Evolutionary conservation across 2,888 invertebrate species (phyloP), one percentile per base, ranked within the genome.

Genomic region (Carabus problematicus): DNA sequence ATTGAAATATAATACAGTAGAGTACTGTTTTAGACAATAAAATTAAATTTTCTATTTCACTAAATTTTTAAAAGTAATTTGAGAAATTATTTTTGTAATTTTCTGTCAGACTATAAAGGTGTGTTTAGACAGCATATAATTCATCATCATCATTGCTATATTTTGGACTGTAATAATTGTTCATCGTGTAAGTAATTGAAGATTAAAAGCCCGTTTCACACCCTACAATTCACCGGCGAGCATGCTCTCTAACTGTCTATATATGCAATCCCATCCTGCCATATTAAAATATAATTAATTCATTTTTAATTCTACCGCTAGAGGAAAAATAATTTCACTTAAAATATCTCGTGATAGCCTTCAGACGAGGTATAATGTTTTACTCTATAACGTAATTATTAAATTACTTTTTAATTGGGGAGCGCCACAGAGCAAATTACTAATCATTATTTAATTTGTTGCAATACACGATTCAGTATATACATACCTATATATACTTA

Each of bases 371-470:
- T 29, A 14, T 42, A 54, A 64, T 64, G 56, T 56, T 64, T 54
- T 43, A 54, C 45, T 64, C 55, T 9, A 12, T 39, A 29, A 29
- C 29, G 56, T 56, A 64, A 64, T 64, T 64, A 64, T 56, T 64
- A 56, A 64, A 64, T 64, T 64, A 64, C 56, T 14, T 64, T 64
- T 64, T 64, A 64, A 64, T 64, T 64, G 64, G 16, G 52, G 56
- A 56, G 56, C 47, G 56, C 56, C 64, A 56, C 56, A 39, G 54
- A 64, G 16, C 19, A n/a, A 39, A 45, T 58, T 64, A 64, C 56
- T 64, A 64, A 64, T 64, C 56, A 64, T 64, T 64, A 64, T 64
- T 64, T 64, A 64, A 64, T 64, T 64, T 64, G 56, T 64, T 64
- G 19, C 12, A 56, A 42, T 64, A 29, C 42, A 43, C 40, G 47